Conservation (phyloP, 2,888 invertebrate species). For the Tenthredo amoena region DNA sequence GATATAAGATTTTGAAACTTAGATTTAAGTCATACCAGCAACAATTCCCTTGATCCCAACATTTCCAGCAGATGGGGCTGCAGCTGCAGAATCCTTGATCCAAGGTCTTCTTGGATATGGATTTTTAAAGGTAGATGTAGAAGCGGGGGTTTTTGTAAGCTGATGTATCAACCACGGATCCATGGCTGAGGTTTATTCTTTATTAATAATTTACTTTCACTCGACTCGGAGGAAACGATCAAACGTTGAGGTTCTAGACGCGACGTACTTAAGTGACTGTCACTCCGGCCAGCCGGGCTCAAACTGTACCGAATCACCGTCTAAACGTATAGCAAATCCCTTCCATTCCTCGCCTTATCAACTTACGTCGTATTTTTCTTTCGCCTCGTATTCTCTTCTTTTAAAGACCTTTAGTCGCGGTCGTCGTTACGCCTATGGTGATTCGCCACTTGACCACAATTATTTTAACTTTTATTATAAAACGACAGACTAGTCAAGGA, state of each 20-base stretch:
- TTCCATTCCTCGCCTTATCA: slow-evolving; percentile 45
- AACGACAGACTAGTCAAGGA: background rate
- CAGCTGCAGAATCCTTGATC: slow-evolving; percentile 86
- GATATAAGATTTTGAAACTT: slow-evolving; percentile 43
- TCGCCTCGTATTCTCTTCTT: background rate
- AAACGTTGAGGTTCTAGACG: background rate
- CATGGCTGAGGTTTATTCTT: slow-evolving; percentile 62
- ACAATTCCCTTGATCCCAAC: slow-evolving; percentile 95
- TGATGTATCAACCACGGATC: slow-evolving; percentile 67
- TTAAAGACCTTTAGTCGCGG: background rate
- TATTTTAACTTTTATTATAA: background rate
- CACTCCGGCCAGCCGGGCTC: slow-evolving; percentile 32
- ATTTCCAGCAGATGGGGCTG: slow-evolving; percentile 82
- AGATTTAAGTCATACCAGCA: slow-evolving; percentile 81
- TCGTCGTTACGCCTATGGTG: background rate
- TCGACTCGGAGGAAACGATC: background rate
- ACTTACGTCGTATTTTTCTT: background rate
- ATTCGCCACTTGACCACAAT: background rate
- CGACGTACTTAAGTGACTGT: background rate
- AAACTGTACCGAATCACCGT: slow-evolving; percentile 38
- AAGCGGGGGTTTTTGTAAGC: slow-evolving; percentile 54
- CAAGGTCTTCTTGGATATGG: slow-evolving; percentile 84
- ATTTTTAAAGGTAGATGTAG: slow-evolving; percentile 69
- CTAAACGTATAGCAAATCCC: slow-evolving; percentile 33
- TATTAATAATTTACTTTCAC: background rate